Evolutionary conservation across 2,888 invertebrate species (phyloP).

Genomic region (Papilio gigon): DNA sequence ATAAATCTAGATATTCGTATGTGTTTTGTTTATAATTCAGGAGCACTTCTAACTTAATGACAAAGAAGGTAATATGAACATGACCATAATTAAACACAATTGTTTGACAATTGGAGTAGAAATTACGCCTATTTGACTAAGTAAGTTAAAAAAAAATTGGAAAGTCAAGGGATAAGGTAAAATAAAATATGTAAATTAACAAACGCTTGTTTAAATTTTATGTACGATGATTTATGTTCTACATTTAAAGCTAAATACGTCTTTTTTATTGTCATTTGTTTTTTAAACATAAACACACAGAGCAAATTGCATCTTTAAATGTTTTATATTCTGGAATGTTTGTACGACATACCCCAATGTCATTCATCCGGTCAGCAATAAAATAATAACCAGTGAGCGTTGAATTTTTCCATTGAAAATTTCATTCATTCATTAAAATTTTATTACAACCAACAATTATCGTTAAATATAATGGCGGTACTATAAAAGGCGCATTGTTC

Average conservation of each 20-base stretch:
- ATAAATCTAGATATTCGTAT: not conserved
- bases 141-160: no score
- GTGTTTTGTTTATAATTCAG: not conserved
- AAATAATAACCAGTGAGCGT: conserved; percentile 58
- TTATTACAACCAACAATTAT: conserved; percentile 52
- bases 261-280: not conserved
- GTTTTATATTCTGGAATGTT: conserved; percentile 20
- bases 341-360: conserved; percentile 44
- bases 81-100: no score
- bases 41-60: not conserved
- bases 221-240: no score
- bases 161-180: no score
- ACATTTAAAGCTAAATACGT: no score
- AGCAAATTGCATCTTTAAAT: not conserved
- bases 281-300: not conserved
- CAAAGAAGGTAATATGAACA: not conserved
- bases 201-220: no score
- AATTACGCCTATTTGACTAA: no score
- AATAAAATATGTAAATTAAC: no score
- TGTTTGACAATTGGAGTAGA: no score
- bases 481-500: conserved; percentile 35
- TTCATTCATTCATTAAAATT: conserved; percentile 63
- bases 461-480: conserved; percentile 41
- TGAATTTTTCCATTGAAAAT: conserved; percentile 60
- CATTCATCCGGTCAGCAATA: conserved; percentile 60